phyloP scores from a whole-genome alignment of 2,113 vertebrate species.

The Athene noctua region DNA sequence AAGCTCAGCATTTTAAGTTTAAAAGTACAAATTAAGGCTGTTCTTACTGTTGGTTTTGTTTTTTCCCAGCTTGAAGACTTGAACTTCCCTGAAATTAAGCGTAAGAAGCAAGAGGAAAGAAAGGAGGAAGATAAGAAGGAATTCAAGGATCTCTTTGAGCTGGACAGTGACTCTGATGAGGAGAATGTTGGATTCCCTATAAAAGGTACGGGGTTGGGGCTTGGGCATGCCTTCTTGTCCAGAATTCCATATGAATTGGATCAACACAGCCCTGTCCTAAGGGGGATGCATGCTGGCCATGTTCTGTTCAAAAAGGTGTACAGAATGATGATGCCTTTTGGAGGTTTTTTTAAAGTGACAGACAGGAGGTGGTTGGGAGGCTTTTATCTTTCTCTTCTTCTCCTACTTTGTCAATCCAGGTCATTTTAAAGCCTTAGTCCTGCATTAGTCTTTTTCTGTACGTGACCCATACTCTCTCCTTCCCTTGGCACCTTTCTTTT shows the following conservation, averaged over 20 bases:
- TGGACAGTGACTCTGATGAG: slow-evolving; percentile 81
- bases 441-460: background rate
- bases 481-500: background rate
- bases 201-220: slow-evolving; percentile 72
- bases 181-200: slow-evolving; percentile 59
- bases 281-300: background rate
- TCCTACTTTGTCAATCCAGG: background rate
- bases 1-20: background rate
- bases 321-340: background rate
- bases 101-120: slow-evolving; percentile 78
- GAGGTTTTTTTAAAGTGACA: background rate
- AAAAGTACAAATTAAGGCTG: background rate
- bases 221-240: background rate
- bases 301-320: background rate
- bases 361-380: background rate
- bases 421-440: background rate
- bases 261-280: accelerated
- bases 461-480: background rate
- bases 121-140: slow-evolving; percentile 87
- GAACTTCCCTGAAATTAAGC: slow-evolving; percentile 91
- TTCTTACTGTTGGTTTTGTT: background rate
- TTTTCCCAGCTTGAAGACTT: slow-evolving; percentile 86
- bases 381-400: background rate
- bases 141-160: slow-evolving; percentile 90
- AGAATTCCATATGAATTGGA: background rate